phyloP scores from a whole-genome alignment of 2,888 invertebrate genomes.

The Stenoptilia bipunctidactyla region DNA sequence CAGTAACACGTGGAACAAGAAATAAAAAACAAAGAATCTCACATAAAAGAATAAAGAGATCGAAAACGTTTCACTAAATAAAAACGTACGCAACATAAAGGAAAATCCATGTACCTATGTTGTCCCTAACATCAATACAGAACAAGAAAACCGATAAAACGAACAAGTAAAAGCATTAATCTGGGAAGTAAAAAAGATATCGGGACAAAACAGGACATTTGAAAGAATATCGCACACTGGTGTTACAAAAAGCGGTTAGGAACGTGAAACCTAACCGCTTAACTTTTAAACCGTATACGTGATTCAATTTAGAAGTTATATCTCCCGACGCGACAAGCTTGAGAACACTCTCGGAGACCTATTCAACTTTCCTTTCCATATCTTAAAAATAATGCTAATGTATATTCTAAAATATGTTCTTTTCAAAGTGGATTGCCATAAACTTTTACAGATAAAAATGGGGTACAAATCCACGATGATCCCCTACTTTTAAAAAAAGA shows the following conservation, averaged over 20 bases:
- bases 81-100: too few species aligned
- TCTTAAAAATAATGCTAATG: slow-evolving; percentile 35
- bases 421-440: too few species aligned
- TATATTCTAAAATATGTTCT: slow-evolving; percentile 1
- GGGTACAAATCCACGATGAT: too few species aligned
- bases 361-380: slow-evolving; percentile 50
- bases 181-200: slow-evolving; percentile 37
- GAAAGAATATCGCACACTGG: slow-evolving; percentile 28
- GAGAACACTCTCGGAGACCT: slow-evolving; percentile 51
- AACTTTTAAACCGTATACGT: slow-evolving; percentile 69
- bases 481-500: too few species aligned
- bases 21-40: too few species aligned
- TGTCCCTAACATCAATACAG: too few species aligned
- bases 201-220: slow-evolving; percentile 40
- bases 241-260: slow-evolving; percentile 57
- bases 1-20: too few species aligned
- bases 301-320: slow-evolving; percentile 66
- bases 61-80: too few species aligned
- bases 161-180: slow-evolving; percentile 19
- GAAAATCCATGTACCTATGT: too few species aligned
- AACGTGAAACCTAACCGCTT: slow-evolving; percentile 60
- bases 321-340: slow-evolving; percentile 36
- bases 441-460: too few species aligned
- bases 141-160: too few species aligned
- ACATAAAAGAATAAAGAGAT: too few species aligned